phyloP scores from a whole-genome alignment of 2,797 vertebrate species.

The Myotis vivesi region DNA sequence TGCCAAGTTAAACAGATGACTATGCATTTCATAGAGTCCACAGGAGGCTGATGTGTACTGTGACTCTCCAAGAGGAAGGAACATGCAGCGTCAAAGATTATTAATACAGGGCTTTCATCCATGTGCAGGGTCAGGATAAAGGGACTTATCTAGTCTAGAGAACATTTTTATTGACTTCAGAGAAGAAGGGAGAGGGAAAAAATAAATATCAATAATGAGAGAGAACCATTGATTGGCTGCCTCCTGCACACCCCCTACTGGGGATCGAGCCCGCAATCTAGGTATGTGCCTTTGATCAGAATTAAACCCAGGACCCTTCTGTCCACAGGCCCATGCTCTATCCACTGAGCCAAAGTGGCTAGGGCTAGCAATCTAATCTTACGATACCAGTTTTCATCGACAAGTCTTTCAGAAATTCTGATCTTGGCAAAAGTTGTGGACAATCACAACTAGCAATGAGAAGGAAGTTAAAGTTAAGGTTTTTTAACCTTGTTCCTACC shows the following conservation, averaged over 20 bases:
- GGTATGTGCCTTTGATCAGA: too few relatives aligned
- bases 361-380: not conserved
- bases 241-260: too few relatives aligned
- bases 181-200: too few relatives aligned
- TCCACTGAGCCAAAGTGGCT: too few relatives aligned
- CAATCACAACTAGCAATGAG: not conserved
- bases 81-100: fast-evolving
- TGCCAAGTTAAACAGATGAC: not conserved
- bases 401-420: not conserved
- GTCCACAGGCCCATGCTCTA: too few relatives aligned
- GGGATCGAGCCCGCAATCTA: too few relatives aligned
- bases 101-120: not conserved
- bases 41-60: not conserved
- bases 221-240: too few relatives aligned
- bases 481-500: not conserved
- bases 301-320: too few relatives aligned
- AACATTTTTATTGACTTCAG: too few relatives aligned
- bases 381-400: not conserved
- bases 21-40: not conserved
- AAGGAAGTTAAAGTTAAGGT: not conserved
- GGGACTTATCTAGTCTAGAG: not conserved
- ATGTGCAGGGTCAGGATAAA: not conserved
- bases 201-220: too few relatives aligned
- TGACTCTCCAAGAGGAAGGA: not conserved
- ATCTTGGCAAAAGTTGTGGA: not conserved